Evolutionary conservation across 2,113 vertebrate genomes (phyloP), one percentile per base, ranked within the genome.

Genomic region (Brachionichthys hirsutus): DNA sequence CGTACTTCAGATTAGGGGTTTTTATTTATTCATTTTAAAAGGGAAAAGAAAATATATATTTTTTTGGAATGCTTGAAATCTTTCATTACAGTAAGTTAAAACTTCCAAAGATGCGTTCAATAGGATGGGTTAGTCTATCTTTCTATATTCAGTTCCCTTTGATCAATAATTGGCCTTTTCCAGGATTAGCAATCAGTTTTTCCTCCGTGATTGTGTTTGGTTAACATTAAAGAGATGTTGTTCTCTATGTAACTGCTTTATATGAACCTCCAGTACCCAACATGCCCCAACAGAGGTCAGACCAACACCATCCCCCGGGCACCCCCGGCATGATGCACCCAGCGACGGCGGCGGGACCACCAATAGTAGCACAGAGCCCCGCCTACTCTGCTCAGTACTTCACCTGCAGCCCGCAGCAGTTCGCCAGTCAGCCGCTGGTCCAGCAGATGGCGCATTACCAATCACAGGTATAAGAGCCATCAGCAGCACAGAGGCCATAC

Each of bases 391-490:
- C 97, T 18, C 97, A 99, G 58, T 99, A 99, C 55, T 96, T 98
- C 69, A 91, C 97, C 68, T 98, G 97, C 83, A 96, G 93, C 81
- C 96, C 97, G 16, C 97, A 97, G 71, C 97, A 99, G 89, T 98
- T 99, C 87, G 88, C 95, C 75, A 98, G 92, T 82, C 97, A 98
- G 83, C 94, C 93, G 18, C 92, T 99, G 36, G 93, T 99, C 70
- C 96, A 97, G 88, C 96, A 96, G 75, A 93, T 99, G 92, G 91
- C 95, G 52, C 96, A 99, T 80, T 99, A 97, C 85, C 97, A 98
- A 17, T 95, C 97, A 67, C 97, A 99, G 94, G 97, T 98, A 89
- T 98, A 89, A 42, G 44, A 19, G 17, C 41, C 15, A 35, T 38
- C 36, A 12, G 2, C 24, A 30, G 5, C 24, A 30, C n/a, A n/a